Conservation (phyloP, 2,797 vertebrate genomes). For the Molossus alvarezi region DNA sequence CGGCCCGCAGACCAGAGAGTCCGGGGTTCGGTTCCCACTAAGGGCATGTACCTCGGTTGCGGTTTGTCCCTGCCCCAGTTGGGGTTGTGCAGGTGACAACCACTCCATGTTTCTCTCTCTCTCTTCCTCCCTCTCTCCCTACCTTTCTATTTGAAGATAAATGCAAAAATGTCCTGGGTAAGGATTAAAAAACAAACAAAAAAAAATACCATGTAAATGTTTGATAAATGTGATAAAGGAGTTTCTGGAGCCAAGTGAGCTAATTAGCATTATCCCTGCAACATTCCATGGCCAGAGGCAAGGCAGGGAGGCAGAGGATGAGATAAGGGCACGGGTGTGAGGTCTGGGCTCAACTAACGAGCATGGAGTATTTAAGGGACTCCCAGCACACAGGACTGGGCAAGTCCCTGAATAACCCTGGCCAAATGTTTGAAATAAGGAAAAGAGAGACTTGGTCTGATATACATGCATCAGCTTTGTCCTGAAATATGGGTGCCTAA, state of each 20-base stretch:
- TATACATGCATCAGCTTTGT: background rate
- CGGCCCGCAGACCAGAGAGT: no score
- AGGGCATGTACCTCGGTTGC: no score
- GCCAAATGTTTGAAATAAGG: background rate
- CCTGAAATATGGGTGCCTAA: slow-evolving; percentile 5
- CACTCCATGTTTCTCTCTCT: no score
- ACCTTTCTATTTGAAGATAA: no score
- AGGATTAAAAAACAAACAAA: no score
- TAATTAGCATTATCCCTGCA: background rate
- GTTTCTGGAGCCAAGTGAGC: background rate
- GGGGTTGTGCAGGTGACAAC: no score
- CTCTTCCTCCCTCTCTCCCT: no score
- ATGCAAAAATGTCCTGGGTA: no score
- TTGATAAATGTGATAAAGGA: background rate
- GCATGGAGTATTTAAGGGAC: background rate
- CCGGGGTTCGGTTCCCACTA: no score
- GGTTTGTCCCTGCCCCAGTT: no score
- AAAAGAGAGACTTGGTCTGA: background rate
- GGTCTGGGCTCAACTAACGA: background rate
- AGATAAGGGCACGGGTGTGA: background rate
- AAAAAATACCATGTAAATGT: background rate
- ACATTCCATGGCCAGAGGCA: background rate
- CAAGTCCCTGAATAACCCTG: background rate
- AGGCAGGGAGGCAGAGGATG: background rate
- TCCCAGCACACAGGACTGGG: background rate